Percentiles rank a stretch among this genome's conserved stretches.
phyloP scores from a whole-genome alignment of 2,113 vertebrate genomes.

The Passer montanus region DNA sequence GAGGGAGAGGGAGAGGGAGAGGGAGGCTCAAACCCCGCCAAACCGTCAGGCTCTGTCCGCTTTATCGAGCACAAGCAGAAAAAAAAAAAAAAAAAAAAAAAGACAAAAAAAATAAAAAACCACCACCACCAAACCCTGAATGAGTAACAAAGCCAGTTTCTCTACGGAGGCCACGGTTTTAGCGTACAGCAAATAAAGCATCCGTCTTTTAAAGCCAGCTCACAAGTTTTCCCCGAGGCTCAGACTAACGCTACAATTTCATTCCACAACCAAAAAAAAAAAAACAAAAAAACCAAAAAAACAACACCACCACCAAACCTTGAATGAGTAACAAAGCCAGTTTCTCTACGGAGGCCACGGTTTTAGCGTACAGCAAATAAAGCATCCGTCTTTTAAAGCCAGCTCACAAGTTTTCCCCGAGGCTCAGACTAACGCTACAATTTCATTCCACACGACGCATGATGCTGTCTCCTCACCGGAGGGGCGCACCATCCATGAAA shows the following conservation, averaged over 20 bases:
- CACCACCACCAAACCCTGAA: fast-evolving
- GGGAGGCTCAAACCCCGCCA: neutral
- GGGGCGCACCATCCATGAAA: neutral
- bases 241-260: neutral
- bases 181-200: neutral
- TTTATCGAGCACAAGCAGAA: neutral
- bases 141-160: neutral
- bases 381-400: neutral
- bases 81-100: too few species aligned
- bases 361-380: neutral
- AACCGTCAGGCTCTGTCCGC: neutral
- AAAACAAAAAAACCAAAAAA: too few species aligned
- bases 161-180: neutral
- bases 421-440: neutral
- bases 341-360: neutral
- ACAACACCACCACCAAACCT: too few species aligned
- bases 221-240: neutral
- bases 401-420: neutral
- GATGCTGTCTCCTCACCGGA: neutral
- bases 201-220: neutral
- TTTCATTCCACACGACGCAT: neutral
- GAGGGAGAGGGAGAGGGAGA: neutral
- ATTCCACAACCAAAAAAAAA: too few species aligned
- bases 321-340: neutral
- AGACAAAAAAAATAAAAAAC: too few species aligned